Conservation (phyloP, 2,113 vertebrate species). For the Pangasianodon gigas region DNA sequence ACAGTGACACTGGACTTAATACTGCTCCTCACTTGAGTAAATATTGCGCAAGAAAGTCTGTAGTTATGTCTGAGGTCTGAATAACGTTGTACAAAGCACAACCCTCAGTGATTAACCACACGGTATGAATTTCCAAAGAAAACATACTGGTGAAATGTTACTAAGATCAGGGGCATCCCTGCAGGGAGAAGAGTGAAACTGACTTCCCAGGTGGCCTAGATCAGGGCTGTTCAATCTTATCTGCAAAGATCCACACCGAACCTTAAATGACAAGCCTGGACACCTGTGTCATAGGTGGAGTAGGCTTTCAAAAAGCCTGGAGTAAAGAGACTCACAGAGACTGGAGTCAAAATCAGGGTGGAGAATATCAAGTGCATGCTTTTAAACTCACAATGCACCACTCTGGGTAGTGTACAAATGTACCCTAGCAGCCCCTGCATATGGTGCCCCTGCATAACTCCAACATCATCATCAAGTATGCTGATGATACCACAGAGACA, state of each 20-base stretch:
- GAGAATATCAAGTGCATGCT: background rate
- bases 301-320: background rate
- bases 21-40: background rate
- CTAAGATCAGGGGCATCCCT: background rate
- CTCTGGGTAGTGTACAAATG: background rate
- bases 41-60: background rate
- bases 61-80: background rate
- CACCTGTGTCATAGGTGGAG: background rate
- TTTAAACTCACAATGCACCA: background rate
- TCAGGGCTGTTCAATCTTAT: background rate
- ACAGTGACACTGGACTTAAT: background rate
- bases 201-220: background rate
- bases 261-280: background rate
- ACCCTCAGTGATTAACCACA: background rate
- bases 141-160: background rate
- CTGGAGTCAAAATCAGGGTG: background rate
- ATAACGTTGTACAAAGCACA: background rate
- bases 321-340: background rate
- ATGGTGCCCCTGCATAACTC: too few species aligned
- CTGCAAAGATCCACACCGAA: background rate
- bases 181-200: background rate
- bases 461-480: too few species aligned
- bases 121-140: background rate
- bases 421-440: background rate
- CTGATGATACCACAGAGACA: too few species aligned